Conservation (phyloP, 2,797 vertebrate genomes). For the Trachops cirrhosus region DNA sequence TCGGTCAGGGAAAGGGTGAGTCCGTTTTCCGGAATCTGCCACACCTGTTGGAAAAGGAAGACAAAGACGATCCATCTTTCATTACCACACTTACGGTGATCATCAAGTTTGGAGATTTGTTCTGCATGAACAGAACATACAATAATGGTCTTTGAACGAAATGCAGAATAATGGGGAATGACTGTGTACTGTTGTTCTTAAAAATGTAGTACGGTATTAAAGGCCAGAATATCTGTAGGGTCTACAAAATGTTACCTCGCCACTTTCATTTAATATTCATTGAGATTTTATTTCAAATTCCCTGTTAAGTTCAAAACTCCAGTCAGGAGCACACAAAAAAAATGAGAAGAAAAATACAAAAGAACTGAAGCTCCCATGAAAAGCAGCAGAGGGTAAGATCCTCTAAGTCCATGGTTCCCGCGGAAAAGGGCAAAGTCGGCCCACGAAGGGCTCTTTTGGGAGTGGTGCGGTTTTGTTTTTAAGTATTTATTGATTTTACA, state of each 20-base stretch:
- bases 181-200: not conserved
- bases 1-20: slow-evolving; percentile 91
- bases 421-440: not conserved
- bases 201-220: not conserved
- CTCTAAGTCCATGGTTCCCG: not conserved
- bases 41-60: slow-evolving; percentile 87
- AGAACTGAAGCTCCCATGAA: not conserved
- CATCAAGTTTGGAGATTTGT: not conserved
- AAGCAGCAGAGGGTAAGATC: not conserved
- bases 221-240: not conserved
- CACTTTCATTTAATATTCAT: not conserved
- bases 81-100: not conserved
- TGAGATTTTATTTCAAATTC: not conserved
- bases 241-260: not conserved
- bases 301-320: not conserved
- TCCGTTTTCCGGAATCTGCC: slow-evolving; percentile 98
- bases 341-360: not conserved
- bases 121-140: not conserved
- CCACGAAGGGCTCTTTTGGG: not conserved
- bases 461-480: not conserved
- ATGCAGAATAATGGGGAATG: not conserved
- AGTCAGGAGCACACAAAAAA: not conserved
- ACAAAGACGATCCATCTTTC: not conserved
- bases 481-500: not conserved
- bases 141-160: not conserved